Evolutionary conservation across 1,140 invertebrate genomes (phyloP), one percentile per base, ranked within the genome.

Genomic region (Pteromalus puparum): DNA sequence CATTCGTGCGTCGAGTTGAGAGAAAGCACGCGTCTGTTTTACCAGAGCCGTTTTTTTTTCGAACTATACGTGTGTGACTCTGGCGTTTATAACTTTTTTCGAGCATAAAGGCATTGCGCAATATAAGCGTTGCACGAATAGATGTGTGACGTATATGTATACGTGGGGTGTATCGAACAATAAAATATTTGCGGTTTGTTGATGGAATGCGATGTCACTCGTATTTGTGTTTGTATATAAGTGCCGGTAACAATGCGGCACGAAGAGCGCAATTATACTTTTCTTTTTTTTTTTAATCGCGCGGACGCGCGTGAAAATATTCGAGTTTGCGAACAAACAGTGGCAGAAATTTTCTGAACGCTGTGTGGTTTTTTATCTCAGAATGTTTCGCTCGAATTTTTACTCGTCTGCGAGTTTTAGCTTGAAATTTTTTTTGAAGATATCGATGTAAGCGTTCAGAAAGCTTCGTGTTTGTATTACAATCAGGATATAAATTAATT

Each of bases 221-320:
- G 26, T 70, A 42, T 26, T 30, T 46, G 7, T 67, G 48, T 61
- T 46, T n/a, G 18, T 7, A 15, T 12, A 38, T 34, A 78, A 26
- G 72, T 72, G 26, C 61, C n/a, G n/a, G 82, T 76, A 46, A 26
- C n/a, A 83, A 82, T 81, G n/a, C n/a, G 80, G 65, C 87, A 87
- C 87, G 83, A 86, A 87, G 70, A n/a, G 21, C 70, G 83, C 70
- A 77, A 85, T 83, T 85, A 18, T n/a, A n/a, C 15, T 4, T 53
- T 18, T 61, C n/a, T 70, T 77, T 79, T 87, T 88, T 0, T 34
- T 5, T 5, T 34, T 34, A 34, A 90, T 89, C 87, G n/a, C n/a
- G n/a, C n/a, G 70, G 72, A n/a, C 68, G 53, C 46, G 83, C 88
- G 89, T 89, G 88, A 88, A 86, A 89, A 86, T 87, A 88, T 88